Evolutionary conservation across 2,797 vertebrate species (phyloP), one percentile per base, ranked within the genome.

Genomic region (Notolabrus celidotus): DNA sequence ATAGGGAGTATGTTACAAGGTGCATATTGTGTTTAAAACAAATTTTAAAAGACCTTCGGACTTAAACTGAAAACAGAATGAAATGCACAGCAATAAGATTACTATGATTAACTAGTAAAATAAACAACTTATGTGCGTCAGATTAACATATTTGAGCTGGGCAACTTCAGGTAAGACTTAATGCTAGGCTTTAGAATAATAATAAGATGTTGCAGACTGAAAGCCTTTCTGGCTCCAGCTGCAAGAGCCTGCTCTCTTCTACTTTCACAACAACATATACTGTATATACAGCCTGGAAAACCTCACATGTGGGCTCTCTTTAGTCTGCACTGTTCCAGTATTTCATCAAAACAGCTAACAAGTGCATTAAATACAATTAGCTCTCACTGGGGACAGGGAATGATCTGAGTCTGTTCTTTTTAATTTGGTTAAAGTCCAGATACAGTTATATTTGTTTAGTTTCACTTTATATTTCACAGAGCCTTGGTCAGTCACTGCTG

Each of bases 401-500:
- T 23, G 11, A 15, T 46, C 45, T 23, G 20, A 23, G 20, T 20
- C 46, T 12, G 10, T 23, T 10, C 20, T 23, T 46, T 23, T 46
- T 11, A 23, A 5, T 42, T 11, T 4, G 10, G 22, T 46, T 19
- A 10, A 19, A 43, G 9, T 43, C 19, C n/a, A 46, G 3, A 6
- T 27, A 6, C n/a, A n/a, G n/a, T n/a, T n/a, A 27, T 27, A 27
- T 27, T 5, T 27, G 27, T 27, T n/a, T n/a, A n/a, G n/a, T n/a
- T n/a, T n/a, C n/a, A n/a, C n/a, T n/a, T n/a, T n/a, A n/a, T n/a
- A n/a, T 45, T 52, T 5, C 10, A 38, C 34, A 41, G 17, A 49
- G 19, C 23, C 17, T 17, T 16, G n/a, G n/a, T 49, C 34, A 36
- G 62, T 73, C 47, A 22, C 36, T 47, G 39, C 27, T 57, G 41